Conservation (phyloP, 2,797 vertebrate genomes). For the Manis crassicaudata region DNA sequence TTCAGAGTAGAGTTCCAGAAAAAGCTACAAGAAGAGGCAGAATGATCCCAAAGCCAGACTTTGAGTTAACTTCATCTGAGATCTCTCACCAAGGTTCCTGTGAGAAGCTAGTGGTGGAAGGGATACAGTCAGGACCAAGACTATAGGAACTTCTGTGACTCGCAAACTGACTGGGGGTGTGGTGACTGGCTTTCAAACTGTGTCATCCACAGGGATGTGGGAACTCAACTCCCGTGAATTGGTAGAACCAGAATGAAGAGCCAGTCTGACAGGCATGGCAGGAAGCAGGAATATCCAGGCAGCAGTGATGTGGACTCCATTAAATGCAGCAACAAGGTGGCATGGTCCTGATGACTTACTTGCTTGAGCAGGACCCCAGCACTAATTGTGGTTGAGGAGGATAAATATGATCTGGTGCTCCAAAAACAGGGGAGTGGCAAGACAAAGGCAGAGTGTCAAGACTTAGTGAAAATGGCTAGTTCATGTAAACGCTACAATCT, state of each 20-base stretch:
- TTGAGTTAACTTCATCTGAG: neutral
- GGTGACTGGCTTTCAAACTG: neutral
- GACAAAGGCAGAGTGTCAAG: neutral
- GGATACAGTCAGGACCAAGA: neutral
- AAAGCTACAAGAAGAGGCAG: neutral
- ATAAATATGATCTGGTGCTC: neutral
- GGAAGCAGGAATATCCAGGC: neutral
- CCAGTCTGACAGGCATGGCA: neutral
- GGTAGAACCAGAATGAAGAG: neutral
- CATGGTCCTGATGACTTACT: neutral
- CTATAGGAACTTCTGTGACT: neutral
- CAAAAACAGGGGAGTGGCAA: neutral
- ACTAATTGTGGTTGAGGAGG: neutral
- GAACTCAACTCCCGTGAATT: neutral
- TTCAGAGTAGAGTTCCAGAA: slow-evolving; percentile 6
- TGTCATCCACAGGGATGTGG: neutral
- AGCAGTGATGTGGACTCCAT: neutral
- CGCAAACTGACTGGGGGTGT: neutral
- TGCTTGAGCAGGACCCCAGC: neutral
- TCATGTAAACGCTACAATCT: neutral
- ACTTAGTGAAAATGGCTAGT: neutral
- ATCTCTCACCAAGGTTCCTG: neutral
- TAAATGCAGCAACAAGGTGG: neutral
- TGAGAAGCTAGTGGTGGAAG: neutral
- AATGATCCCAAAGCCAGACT: neutral